phyloP scores from a whole-genome alignment of 2,113 vertebrate species.

The Pleuronectes platessa region DNA sequence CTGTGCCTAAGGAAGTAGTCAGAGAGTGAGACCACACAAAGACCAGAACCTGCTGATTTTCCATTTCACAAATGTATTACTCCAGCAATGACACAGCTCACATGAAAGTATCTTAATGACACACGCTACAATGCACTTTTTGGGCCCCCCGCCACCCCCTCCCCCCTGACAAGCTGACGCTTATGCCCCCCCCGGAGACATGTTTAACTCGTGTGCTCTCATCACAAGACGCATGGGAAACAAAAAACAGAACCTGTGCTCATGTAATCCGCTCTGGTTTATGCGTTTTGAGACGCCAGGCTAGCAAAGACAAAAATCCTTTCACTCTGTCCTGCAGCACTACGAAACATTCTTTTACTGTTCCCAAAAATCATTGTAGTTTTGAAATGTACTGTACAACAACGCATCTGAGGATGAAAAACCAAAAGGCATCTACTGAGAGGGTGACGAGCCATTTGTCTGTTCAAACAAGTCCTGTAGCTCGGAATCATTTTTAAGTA shows the following conservation, averaged over 20 bases:
- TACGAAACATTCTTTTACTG: conserved; percentile 43
- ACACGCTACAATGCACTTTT: conserved; percentile 80
- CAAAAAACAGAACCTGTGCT: conserved; percentile 47
- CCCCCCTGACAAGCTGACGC: conserved; percentile 47
- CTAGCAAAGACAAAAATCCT: conserved; percentile 45
- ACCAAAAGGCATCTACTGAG: conserved; percentile 74
- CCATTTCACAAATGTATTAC: conserved; percentile 66
- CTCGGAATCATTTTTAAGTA: conserved; percentile 74
- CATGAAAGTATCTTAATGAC: conserved; percentile 61
- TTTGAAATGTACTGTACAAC: conserved; percentile 66
- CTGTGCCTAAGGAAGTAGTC: conserved; percentile 82
- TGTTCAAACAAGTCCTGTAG: conserved; percentile 72
- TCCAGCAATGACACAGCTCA: conserved; percentile 54
- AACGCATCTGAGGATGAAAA: conserved; percentile 61
- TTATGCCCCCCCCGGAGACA: conserved; percentile 51
- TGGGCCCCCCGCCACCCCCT: conserved; percentile 63
- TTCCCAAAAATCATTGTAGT: conserved; percentile 50
- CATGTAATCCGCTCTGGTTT: conserved; percentile 47
- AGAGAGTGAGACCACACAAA: conserved; percentile 60
- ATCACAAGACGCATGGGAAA: conserved; percentile 43
- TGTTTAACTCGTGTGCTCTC: conserved; percentile 54
- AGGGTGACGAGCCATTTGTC: conserved; percentile 73
- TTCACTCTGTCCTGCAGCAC: conserved; percentile 66
- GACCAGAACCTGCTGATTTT: conserved; percentile 66
- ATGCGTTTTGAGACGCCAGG: conserved; percentile 42